phyloP scores from a whole-genome alignment of 2,797 vertebrate species.

The Lacerta agilis region DNA sequence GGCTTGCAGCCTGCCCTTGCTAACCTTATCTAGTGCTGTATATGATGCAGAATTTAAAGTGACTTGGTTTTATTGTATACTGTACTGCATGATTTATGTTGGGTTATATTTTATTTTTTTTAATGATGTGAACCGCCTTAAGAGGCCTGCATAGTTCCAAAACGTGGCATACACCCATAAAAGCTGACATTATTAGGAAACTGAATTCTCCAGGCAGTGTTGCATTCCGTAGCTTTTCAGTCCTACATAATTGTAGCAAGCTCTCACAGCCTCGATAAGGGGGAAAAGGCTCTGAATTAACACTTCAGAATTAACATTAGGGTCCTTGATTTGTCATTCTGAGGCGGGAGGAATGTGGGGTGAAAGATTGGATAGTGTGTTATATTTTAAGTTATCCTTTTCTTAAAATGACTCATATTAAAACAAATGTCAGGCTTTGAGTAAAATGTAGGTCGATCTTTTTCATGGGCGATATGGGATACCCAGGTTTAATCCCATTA shows the following conservation, averaged over 20 bases:
- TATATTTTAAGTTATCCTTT: not conserved
- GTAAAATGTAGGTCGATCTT: slow-evolving; percentile 13
- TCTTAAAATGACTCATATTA: not conserved
- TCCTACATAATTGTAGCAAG: not conserved
- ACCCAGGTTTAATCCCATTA: slow-evolving; percentile 9
- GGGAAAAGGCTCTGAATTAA: not conserved
- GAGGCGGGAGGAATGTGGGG: not conserved
- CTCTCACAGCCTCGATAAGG: not conserved
- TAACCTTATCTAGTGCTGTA: too few species aligned
- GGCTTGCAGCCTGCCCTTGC: too few species aligned
- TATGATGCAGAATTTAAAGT: too few species aligned
- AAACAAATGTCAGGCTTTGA: slow-evolving; percentile 14
- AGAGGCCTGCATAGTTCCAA: too few species aligned
- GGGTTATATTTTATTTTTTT: too few species aligned
- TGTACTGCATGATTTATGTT: too few species aligned
- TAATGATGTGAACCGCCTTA: too few species aligned
- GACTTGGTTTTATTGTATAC: too few species aligned
- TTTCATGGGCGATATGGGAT: not conserved
- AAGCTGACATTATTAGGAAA: not conserved
- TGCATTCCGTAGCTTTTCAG: not conserved
- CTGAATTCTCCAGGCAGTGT: not conserved
- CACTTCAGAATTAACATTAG: not conserved
- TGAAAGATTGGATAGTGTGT: not conserved
- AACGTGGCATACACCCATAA: too few species aligned
- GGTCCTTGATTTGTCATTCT: not conserved